Evolutionary conservation across 1,140 invertebrate species (phyloP), one percentile per base, ranked within the genome.

Genomic region (Belonocnema kinseyi): DNA sequence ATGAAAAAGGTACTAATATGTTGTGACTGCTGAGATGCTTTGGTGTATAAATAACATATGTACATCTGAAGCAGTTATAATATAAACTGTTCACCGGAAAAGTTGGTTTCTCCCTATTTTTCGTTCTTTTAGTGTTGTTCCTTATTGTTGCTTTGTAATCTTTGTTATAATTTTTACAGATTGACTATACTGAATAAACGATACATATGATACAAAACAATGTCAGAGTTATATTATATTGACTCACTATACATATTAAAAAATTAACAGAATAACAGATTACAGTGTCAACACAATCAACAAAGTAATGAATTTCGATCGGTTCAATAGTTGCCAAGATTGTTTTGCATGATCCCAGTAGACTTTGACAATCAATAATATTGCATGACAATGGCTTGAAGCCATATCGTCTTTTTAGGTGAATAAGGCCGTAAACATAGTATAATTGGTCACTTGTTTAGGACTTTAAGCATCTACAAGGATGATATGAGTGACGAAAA

Each of bases 151-250:
- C 79, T 83, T 82, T 83, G 77, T 77, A 52, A 81, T 58, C 21
- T 72, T 83, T 76, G 78, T 40, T 85, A 72, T 85, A 71, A 82
- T 84, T 83, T 87, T 77, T 70, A 77, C 78, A 82, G 75, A 84
- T 66, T 52, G 80, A 82, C 78, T 76, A 85, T 83, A 85, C 83
- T 74, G 82, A 74, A 86, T 81, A 87, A 77, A 86, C 79, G 80
- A 81, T 72, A 86, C 58, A 66, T 26, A 66, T 26, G 3, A 66
- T 66, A 66, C 58, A 61, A 61, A 26, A 58, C 54, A 58, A 61
- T 26, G 6, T 21, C 26, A 17, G 16, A 66, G 16, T 40, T 40
- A 66, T 66, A 66, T 21, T 66, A 66, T 21, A 58, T 58, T 58
- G 11, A 58, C 61, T 66, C 61, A 46, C 40, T 8, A 87, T 86